Conservation (phyloP, 2,888 invertebrate species). For the Diaperis boleti region DNA sequence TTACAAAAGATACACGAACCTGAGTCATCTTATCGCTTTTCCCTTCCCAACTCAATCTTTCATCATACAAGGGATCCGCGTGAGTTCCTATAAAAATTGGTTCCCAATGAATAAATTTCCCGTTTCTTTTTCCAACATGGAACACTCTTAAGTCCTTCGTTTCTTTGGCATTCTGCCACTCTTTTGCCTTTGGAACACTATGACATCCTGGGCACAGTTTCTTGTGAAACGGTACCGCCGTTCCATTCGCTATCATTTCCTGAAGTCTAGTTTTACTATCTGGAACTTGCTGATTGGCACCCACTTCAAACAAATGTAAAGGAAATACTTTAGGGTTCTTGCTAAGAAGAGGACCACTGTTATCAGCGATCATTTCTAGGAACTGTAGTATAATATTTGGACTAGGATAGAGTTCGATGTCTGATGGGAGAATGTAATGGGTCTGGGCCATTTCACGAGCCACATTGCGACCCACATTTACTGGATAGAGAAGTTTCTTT, state of each 20-base stretch:
- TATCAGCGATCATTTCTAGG: conserved; percentile 85
- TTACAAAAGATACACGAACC: too few relatives aligned
- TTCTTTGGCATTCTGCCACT: conserved; percentile 84
- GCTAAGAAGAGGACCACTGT: conserved; percentile 72
- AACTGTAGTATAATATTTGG: conserved; percentile 84
- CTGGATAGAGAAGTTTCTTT: conserved; percentile 87
- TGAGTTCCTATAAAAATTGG: conserved; percentile 94
- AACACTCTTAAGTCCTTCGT: conserved; percentile 82
- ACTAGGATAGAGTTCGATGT: conserved; percentile 92
- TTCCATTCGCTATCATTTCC: conserved; percentile 79
- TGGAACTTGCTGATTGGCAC: conserved; percentile 75
- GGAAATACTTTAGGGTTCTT: conserved; percentile 83
- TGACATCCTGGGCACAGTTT: conserved; percentile 91
- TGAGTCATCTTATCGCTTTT: conserved; percentile 97
- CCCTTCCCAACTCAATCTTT: conserved; percentile 94
- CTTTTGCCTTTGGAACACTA: conserved; percentile 85
- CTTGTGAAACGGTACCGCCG: conserved; percentile 93
- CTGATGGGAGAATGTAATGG: conserved; percentile 86
- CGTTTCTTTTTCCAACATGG: conserved; percentile 85
- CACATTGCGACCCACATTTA: conserved; percentile 91
- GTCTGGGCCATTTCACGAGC: conserved; percentile 87
- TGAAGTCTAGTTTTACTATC: conserved; percentile 77
- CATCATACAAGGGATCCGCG: conserved; percentile 89
- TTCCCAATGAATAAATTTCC: conserved; percentile 89
- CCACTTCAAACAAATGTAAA: conserved; percentile 90